Evolutionary conservation across 92 coral and sea anemone species (phyloP), one percentile per base, ranked within the genome.

Genomic region (Zoanthus solanderi): DNA sequence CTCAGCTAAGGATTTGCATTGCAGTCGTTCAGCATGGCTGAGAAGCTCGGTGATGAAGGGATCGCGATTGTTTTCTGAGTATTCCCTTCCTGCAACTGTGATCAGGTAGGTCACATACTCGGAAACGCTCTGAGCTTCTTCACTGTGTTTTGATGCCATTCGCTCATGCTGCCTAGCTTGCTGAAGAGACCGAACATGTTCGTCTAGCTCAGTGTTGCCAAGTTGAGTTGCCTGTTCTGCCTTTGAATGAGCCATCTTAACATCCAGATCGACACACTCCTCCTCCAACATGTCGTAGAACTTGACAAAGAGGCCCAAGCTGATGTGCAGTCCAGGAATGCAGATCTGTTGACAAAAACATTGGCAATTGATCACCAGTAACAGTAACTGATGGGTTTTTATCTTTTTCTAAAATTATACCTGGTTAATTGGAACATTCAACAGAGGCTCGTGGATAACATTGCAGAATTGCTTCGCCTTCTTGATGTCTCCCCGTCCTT

Each of bases 31-130:
- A 54, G 83, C 71, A 15, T 56, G 83, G 45, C 69, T 61, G 47
- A 78, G 83, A 37, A 78, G 83, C 69, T 56, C 83, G 34, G 50
- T 57, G 34, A 56, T 57, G 37, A 54, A 78, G 23, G 83, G 83
- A 71, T 84, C 78, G 28, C n/a, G 68, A 60, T 84, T 84, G 50
- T 72, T 79, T 8, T 50, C 66, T 0, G 50, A 34, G 61, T 50
- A 69, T 5, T 50, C 88, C n/a, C 23, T 60, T 16, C 57, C 83
- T 45, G 60, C 56, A 73, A 37, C 52, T 29, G 84, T 75, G 48
- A 86, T 12, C 15, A 86, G 75, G 65, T 86, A 53, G 30, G 82
- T 68, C 32, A 66, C 79, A 65, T 86, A 86, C 31, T 48, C 89
- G 10, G 67, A 65, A 28, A 63, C 77, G 78, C 14, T 63, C 50